These are phyloP conservation scores for Tribolium madens DNA, from an alignment of 1,140 invertebrate species.

Conservation along the genomic window DNA sequence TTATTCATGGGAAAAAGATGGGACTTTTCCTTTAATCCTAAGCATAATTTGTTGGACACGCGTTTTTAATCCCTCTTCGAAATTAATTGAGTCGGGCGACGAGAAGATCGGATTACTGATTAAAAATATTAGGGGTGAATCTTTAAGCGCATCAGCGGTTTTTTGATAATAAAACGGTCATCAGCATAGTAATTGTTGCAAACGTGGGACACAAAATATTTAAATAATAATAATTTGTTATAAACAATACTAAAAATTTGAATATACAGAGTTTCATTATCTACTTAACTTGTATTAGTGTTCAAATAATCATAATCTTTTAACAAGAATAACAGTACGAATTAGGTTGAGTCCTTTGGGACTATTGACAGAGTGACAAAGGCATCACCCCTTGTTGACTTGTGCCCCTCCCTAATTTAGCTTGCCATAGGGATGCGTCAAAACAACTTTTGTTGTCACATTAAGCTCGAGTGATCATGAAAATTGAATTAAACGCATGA, in stretches of 20 bases:
- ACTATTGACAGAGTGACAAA: conserved; percentile 29
- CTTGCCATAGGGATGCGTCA: conserved; percentile 57
- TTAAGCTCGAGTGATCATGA: conserved; percentile 56
- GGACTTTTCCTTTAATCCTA: conserved; percentile 28
- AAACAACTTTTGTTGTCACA: conserved; percentile 57
- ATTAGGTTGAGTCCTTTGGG: conserved; percentile 19
- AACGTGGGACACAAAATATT: neutral
- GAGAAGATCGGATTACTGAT: conserved; percentile 51
- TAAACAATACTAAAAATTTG: too few relatives aligned
- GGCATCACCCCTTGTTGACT: conserved; percentile 50
- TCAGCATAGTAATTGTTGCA: conserved; percentile 9
- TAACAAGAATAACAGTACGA: conserved; percentile 45
- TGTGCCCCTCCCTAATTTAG: conserved; percentile 52
- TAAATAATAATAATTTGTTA: too few relatives aligned
- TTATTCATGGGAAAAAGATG: conserved; percentile 24
- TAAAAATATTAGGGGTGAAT: conserved; percentile 31
- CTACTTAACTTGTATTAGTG: conserved; percentile 28
- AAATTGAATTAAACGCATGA: conserved; percentile 56
- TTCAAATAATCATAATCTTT: conserved; percentile 43
- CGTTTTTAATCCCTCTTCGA: conserved; percentile 48
- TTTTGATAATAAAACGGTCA: conserved; percentile 13
- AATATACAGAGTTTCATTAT: conserved; percentile 9
- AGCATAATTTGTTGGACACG: conserved; percentile 53
- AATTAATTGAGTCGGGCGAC: conserved; percentile 49
- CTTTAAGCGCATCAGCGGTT: neutral